Evolutionary conservation across 2,888 invertebrate genomes (phyloP).

Genomic region (Oscheius sp.): DNA sequence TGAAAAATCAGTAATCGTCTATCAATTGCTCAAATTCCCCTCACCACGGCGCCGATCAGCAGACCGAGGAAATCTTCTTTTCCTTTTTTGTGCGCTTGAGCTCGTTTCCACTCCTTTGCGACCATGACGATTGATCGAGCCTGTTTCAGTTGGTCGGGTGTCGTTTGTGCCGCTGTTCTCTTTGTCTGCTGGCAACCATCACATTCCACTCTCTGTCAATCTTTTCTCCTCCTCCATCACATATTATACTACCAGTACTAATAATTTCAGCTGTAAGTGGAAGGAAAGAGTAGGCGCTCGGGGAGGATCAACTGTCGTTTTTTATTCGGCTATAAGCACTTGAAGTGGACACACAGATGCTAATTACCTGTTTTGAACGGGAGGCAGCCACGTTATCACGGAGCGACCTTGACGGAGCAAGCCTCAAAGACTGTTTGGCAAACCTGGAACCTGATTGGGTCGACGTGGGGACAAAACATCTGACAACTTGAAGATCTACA

Average conservation of each 20-base stretch:
- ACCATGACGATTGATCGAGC: conserved; percentile 29
- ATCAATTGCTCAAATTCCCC: no score
- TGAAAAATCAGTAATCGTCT: no score
- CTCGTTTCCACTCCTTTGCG: conserved; percentile 27
- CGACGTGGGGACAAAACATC: background rate
- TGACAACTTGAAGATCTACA: background rate
- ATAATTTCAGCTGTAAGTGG: background rate
- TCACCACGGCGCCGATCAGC: no score
- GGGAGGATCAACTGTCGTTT: no score
- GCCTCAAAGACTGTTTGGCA: background rate
- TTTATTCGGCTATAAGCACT: background rate
- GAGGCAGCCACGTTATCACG: background rate
- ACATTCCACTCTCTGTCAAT: conserved; percentile 6
- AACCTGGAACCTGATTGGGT: background rate
- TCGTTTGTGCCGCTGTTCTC: background rate
- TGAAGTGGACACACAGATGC: background rate
- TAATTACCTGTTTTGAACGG: conserved; percentile 13
- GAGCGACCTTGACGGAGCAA: conserved; percentile 5
- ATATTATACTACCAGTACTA: no score
- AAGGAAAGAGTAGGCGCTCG: background rate
- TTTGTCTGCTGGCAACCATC: background rate
- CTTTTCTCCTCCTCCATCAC: background rate
- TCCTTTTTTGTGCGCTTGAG: conserved; percentile 20
- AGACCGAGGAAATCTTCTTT: no score
- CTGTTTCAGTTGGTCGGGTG: conserved; percentile 10